Percentiles rank a stretch among this genome's conserved stretches.
Conservation (phyloP, 2,888 invertebrate genomes). For the Pollenia amentaria region DNA sequence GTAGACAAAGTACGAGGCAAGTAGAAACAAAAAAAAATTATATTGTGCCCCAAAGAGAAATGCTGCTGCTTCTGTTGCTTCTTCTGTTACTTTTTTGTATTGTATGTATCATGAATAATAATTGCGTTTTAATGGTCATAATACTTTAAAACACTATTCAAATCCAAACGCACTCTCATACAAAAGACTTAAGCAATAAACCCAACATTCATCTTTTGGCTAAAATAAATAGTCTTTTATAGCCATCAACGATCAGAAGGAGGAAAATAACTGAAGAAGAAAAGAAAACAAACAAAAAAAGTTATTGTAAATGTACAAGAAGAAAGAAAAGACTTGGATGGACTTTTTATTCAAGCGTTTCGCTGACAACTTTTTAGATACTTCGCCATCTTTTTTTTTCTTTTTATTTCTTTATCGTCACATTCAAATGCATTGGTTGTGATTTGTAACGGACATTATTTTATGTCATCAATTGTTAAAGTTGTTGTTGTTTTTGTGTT, state of each 20-base stretch:
- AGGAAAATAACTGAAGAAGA: slow-evolving; percentile 21
- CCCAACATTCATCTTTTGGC: slow-evolving; percentile 61
- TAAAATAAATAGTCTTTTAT: slow-evolving; percentile 52
- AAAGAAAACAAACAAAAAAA: slow-evolving; percentile 23
- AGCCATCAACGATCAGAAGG: slow-evolving; percentile 49
- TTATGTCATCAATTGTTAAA: slow-evolving; percentile 46
- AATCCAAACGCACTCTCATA: slow-evolving; percentile 29
- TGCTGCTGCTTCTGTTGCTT: slow-evolving; percentile 70
- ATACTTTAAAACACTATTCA: slow-evolving; percentile 59
- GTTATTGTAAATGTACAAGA: slow-evolving; percentile 9
- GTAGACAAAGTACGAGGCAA: slow-evolving; percentile 35
- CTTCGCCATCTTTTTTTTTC: slow-evolving; percentile 63
- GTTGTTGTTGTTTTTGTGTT: slow-evolving; percentile 21
- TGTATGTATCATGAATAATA: slow-evolving; percentile 69
- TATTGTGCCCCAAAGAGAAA: slow-evolving; percentile 71
- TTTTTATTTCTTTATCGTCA: background rate
- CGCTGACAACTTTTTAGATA: slow-evolving; percentile 52
- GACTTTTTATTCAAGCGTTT: slow-evolving; percentile 15
- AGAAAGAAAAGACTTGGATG: slow-evolving; percentile 54
- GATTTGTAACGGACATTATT: slow-evolving; percentile 70
- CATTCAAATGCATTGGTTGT: slow-evolving; percentile 45
- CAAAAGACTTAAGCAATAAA: slow-evolving; percentile 59
- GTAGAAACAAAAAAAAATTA: background rate
- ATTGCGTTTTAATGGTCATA: slow-evolving; percentile 67
- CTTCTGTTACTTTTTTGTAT: slow-evolving; percentile 56